Percentiles rank a stretch among this genome's conserved stretches.
phyloP scores from a whole-genome alignment of 2,113 vertebrate genomes.

The Callithrix jacchus region DNA sequence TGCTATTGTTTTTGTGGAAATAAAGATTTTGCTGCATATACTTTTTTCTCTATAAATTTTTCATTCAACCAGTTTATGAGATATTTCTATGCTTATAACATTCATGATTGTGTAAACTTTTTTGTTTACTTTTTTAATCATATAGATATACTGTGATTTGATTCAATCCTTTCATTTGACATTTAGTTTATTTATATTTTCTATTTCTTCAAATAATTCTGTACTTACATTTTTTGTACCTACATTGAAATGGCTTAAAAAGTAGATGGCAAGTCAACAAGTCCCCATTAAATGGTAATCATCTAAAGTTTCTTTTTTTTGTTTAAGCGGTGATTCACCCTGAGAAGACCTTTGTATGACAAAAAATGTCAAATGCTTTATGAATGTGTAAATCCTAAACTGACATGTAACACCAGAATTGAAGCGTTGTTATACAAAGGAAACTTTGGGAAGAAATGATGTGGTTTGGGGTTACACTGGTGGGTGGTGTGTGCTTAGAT shows the following conservation, averaged over 20 bases:
- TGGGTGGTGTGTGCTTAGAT: no score
- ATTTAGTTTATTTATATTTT: slow-evolving; percentile 16
- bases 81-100: slow-evolving; percentile 31
- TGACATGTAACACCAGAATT: neutral
- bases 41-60: neutral
- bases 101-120: neutral
- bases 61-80: neutral
- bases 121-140: neutral
- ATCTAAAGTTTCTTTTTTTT: neutral
- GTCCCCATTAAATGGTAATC: neutral
- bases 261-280: neutral
- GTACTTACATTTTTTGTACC: neutral
- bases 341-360: neutral
- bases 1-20: slow-evolving; percentile 3
- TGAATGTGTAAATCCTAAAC: neutral
- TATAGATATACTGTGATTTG: neutral
- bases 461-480: neutral
- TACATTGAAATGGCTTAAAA: neutral
- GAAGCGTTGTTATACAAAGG: neutral
- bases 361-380: neutral
- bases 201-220: slow-evolving; percentile 13
- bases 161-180: neutral
- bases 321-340: neutral
- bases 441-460: neutral
- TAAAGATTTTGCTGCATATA: neutral